Evolutionary conservation across 2,888 invertebrate genomes (phyloP).

Genomic region (Acronicta aceris): DNA sequence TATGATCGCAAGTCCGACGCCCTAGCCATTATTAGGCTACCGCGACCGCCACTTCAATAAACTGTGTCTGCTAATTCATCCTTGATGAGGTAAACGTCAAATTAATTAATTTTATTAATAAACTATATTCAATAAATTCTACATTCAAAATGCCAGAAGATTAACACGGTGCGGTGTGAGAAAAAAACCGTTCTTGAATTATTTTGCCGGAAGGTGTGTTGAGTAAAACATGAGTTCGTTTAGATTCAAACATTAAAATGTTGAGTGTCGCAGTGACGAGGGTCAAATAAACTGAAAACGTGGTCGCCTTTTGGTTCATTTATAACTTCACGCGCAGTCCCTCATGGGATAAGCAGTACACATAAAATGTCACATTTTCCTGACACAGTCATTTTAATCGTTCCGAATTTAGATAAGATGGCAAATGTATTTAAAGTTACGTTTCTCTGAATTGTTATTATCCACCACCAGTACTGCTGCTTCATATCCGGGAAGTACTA

Average conservation of each 20-base stretch:
- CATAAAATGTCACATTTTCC: conserved; percentile 38
- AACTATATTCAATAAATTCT: too few species aligned
- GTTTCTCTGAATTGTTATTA: too few species aligned
- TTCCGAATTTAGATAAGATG: conserved; percentile 23
- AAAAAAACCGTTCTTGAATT: conserved; percentile 27
- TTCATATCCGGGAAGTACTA: too few species aligned
- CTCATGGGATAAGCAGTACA: conserved; percentile 38
- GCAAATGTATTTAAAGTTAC: neutral
- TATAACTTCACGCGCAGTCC: conserved; percentile 51
- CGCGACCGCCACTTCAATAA: too few species aligned
- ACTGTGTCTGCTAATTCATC: too few species aligned
- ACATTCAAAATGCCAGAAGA: conserved; percentile 2
- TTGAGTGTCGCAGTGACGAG: conserved; percentile 54
- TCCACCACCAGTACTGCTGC: too few species aligned
- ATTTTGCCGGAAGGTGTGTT: conserved; percentile 37
- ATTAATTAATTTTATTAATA: too few species aligned
- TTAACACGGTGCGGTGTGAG: conserved; percentile 7
- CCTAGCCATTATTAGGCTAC: too few species aligned
- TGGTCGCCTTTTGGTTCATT: conserved; percentile 50
- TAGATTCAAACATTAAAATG: conserved; percentile 59
- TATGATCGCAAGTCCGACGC: too few species aligned
- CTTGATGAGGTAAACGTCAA: too few species aligned
- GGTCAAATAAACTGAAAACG: conserved; percentile 57
- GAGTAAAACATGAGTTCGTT: conserved; percentile 59
- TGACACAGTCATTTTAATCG: conserved; percentile 30